Conservation (phyloP, 2,888 invertebrate species). For the Nasonovia ribisnigri region DNA sequence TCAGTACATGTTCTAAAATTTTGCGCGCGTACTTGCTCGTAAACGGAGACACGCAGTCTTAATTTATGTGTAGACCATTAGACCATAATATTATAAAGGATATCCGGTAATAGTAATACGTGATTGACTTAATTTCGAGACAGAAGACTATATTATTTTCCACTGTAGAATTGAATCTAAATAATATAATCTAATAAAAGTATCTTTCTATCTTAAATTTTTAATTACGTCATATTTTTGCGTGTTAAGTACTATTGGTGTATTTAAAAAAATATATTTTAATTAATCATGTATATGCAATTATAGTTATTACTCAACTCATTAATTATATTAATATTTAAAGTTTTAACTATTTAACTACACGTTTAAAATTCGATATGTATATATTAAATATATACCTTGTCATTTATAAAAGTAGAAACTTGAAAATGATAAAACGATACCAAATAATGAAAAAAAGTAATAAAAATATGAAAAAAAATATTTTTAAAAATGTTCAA, state of each 20-base stretch:
- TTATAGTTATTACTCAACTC: not conserved
- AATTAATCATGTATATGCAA: not conserved
- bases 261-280: not conserved
- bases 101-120: constrained; percentile 21
- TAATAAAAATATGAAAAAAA: not conserved
- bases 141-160: not conserved
- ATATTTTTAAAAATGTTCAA: not conserved
- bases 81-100: not conserved
- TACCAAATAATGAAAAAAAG: not conserved
- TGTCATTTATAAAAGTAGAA: not conserved
- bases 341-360: not conserved
- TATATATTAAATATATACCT: not conserved
- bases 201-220: not conserved
- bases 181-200: not conserved
- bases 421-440: not conserved
- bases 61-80: not conserved
- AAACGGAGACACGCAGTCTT: not conserved
- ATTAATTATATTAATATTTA: not conserved
- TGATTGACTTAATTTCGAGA: not conserved
- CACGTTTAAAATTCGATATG: not conserved
- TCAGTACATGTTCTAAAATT: not conserved
- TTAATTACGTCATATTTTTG: not conserved
- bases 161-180: not conserved
- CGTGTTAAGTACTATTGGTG: not conserved
- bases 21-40: not conserved